Base-by-base conservation (phyloP, 2,113 vertebrate species). In the Cyprinodon variegatus region DNA sequence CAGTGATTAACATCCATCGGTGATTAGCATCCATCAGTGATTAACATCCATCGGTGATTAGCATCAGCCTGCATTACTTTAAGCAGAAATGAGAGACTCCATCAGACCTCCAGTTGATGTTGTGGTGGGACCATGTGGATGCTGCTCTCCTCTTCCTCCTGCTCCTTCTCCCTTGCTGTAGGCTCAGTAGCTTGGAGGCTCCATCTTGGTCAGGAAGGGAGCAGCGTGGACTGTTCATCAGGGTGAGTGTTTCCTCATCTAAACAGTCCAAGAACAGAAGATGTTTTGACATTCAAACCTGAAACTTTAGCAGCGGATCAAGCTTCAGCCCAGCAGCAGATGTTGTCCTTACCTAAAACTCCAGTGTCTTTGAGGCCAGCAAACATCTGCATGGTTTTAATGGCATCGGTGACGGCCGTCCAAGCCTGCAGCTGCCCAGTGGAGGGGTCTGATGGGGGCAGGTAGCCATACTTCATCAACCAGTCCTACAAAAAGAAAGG, bases 91-190 rank as follows among this genome's bases (percentile, higher is more conserved):
- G 43, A 61, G 4, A 9, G 17, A 17, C 6, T 66, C 17, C 0
- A 48, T 29, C 78, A 59, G 50, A 95, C 95, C 89, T 95, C 95
- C 94, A 95, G 85, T 94, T 94, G 43, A 95, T 94, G 80, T 91
- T 95, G 70, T 81, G 88, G 37, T 83, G 87, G 11, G 72, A 89
- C 94, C 94, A 95, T 59, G 71, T 86, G 1, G 88, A 82, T 5
- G 73, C 41, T 1, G 76, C 76, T 29, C 80, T 85, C 48, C 77
- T 86, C 61, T 75, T 88, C 61, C 79, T 84, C 53, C 68, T 86
- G 59, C 38, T 86, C 22, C 77, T 65, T 50, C 15, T 76, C 39
- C 37, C 48, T 36, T 88, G 76, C 62, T 50, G 65, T 3, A 17
- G 53, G n/a, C 48, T n/a, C 0, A 3, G 43, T 12, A 60, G n/a